phyloP scores from a whole-genome alignment of 2,888 invertebrate genomes.

The Girardia tigrina region DNA sequence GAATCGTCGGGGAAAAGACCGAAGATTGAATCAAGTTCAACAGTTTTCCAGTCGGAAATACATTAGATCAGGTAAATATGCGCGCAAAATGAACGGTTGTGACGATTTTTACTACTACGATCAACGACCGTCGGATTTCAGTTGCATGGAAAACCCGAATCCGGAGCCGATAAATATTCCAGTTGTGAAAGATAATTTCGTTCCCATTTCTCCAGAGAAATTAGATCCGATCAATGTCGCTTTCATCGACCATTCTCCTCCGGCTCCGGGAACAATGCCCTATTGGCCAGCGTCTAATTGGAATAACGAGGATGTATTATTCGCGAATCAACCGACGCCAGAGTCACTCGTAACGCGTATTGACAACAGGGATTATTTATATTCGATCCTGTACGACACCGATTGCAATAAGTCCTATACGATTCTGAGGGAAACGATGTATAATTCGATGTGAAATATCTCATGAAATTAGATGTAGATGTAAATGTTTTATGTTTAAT shows the following conservation, averaged over 20 bases:
- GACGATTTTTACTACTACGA: constrained; percentile 15
- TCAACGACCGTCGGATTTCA: background rate
- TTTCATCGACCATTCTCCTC: background rate
- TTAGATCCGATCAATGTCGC: background rate
- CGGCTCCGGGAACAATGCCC: background rate
- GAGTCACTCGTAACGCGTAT: background rate
- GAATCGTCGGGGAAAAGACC: constrained; percentile 4
- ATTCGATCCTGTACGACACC: background rate
- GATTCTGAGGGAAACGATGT: background rate
- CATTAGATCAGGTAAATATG: constrained; percentile 16
- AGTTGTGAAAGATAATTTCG: background rate
- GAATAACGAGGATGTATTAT: background rate
- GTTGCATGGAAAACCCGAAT: background rate
- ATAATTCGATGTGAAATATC: constrained; percentile 12
- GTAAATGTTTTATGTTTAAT: no score
- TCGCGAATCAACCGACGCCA: no score
- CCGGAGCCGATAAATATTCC: background rate
- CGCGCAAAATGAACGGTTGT: background rate
- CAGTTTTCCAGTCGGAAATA: background rate
- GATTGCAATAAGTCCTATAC: background rate
- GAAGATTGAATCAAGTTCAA: constrained; percentile 10
- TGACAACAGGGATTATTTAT: background rate
- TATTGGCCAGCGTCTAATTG: constrained; percentile 9
- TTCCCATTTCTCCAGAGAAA: background rate
- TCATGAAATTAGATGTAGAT: no score